Percentiles rank a stretch among this genome's conserved stretches.
These are phyloP conservation scores for Spizaetus ornatus DNA, from an alignment of 2,113 vertebrate species.

Conservation along the genomic window DNA sequence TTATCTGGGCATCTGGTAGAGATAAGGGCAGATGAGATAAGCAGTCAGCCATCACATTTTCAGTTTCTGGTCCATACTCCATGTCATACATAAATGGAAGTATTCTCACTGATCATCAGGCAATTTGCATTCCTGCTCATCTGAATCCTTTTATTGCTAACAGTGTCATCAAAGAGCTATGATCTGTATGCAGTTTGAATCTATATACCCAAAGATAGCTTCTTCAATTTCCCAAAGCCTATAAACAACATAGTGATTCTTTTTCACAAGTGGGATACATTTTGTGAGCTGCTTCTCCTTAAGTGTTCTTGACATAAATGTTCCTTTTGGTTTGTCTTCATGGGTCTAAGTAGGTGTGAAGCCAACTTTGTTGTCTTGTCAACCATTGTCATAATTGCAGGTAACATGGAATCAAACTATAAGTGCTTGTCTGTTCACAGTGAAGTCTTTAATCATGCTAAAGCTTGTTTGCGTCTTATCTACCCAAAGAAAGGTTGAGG, in stretches of 20 bases:
- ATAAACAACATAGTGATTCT: neutral
- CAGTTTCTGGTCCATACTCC: neutral
- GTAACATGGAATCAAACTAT: neutral
- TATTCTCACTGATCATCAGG: neutral
- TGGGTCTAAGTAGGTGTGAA: neutral
- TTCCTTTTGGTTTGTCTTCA: neutral
- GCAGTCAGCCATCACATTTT: neutral
- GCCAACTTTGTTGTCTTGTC: neutral
- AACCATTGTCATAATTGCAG: neutral
- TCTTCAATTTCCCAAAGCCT: neutral
- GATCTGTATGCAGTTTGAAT: neutral
- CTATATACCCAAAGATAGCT: neutral
- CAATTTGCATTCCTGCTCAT: neutral
- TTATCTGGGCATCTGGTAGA: slow-evolving; percentile 25
- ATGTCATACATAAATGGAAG: neutral
- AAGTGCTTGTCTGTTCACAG: neutral
- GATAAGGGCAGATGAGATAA: slow-evolving; percentile 31
- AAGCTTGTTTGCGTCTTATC: neutral
- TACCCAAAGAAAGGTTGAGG: neutral
- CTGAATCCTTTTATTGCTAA: neutral
- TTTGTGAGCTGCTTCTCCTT: neutral
- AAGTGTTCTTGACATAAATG: neutral
- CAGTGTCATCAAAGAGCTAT: neutral
- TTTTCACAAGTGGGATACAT: neutral
- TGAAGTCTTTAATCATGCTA: neutral